Evolutionary conservation across 2,113 vertebrate species (phyloP).

Genomic region (Sphyrna mokarran): DNA sequence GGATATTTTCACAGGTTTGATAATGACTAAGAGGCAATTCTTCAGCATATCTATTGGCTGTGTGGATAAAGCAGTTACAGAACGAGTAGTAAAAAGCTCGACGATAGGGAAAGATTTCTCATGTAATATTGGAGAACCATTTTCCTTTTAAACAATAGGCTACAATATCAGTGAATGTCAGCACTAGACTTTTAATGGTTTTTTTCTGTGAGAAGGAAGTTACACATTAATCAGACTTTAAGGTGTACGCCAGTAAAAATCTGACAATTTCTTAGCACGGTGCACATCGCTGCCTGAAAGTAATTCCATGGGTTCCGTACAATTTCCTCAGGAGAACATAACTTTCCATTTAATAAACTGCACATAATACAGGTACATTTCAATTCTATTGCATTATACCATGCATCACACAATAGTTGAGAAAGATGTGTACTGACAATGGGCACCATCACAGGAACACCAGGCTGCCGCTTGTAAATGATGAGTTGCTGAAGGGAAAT

Average conservation of each 20-base stretch:
- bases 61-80: too few relatives aligned
- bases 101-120: conserved; percentile 1
- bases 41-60: conserved; percentile 38
- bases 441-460: background rate
- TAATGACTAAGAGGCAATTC: conserved; percentile 47
- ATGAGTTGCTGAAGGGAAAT: conserved; percentile 14
- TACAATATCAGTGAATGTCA: conserved; percentile 21
- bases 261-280: conserved; percentile 30
- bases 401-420: conserved; percentile 27
- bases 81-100: background rate
- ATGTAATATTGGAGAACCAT: background rate
- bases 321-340: conserved; percentile 31
- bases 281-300: conserved; percentile 33
- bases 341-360: conserved; percentile 35
- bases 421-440: background rate
- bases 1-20: conserved; percentile 55
- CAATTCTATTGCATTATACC: background rate
- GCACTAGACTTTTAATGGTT: background rate
- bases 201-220: conserved; percentile 13
- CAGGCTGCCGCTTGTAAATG: background rate
- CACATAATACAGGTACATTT: background rate
- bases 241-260: conserved; percentile 24
- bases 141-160: conserved; percentile 32
- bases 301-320: conserved; percentile 32
- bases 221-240: conserved; percentile 4